Evolutionary conservation across 2,888 invertebrate species (phyloP).

Genomic region (Embidobia sp.): DNA sequence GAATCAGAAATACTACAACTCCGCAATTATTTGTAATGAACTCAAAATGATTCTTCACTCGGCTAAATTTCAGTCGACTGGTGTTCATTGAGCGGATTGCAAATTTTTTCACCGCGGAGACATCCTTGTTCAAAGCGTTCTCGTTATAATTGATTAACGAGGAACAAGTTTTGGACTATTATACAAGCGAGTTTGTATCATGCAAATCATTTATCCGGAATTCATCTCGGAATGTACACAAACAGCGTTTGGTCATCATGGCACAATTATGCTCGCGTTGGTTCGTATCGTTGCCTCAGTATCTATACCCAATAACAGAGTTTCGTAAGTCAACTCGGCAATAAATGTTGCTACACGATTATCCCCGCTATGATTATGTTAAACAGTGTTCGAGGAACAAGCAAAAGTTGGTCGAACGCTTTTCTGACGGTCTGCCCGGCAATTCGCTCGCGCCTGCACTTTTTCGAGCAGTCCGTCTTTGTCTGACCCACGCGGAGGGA

Average conservation of each 20-base stretch:
- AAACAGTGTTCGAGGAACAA: conserved; percentile 29
- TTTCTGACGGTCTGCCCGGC: too few species aligned
- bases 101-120: too few species aligned
- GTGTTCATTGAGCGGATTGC: too few species aligned
- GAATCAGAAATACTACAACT: too few species aligned
- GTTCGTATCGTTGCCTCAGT: conserved; percentile 39
- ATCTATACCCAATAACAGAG: conserved; percentile 54
- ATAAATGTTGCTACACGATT: conserved; percentile 56
- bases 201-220: conserved; percentile 65
- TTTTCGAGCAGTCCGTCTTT: not conserved
- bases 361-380: conserved; percentile 46
- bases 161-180: conserved; percentile 17
- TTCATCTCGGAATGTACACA: conserved; percentile 50
- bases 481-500: not conserved
- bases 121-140: not conserved
- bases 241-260: conserved; percentile 53
- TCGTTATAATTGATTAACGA: not conserved
- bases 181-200: conserved; percentile 5
- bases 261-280: conserved; percentile 51
- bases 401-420: conserved; percentile 7
- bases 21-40: too few species aligned
- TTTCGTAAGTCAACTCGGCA: conserved; percentile 60
- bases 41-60: too few species aligned
- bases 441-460: not conserved
- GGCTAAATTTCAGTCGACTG: too few species aligned